Evolutionary conservation across 1,140 invertebrate species (phyloP), one percentile per base, ranked within the genome.

Genomic region (Cotesia typhae): DNA sequence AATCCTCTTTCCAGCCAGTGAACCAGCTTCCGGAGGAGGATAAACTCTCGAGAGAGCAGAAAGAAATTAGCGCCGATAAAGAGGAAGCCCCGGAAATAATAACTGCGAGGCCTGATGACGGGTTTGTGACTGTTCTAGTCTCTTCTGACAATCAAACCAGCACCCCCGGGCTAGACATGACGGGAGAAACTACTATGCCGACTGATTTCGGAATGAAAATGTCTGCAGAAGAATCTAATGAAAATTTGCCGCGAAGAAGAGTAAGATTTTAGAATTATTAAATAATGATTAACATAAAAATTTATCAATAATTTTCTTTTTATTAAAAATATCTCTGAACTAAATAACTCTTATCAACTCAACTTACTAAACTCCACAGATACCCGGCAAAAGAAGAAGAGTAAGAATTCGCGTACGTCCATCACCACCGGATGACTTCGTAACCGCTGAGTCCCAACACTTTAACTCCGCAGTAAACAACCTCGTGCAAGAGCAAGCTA

Each of bases 1-100:
- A 81, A 36, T 87, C 86, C 71, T 88, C 89, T 4, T 90, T 90
- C 74, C 89, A 89, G 76, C 88, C 89, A 5, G 84, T 87, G 3
- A 89, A 89, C 78, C 82, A 87, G 51, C 72, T 82, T 35, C 79
- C 85, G 63, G 83, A 85, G n/a, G 78, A 78, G 0, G 38, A 73
- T 6, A 74, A 78, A 4, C 76, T 74, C 2, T 20, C 36, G 14
- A 41, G 36, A 6, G 47, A 67, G 6, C 66, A 20, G 4, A 70
- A 72, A n/a, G 53, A 63, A 64, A 60, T 70, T 65, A 41, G 35
- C 35, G 37, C n/a, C 28, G 69, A 67, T 2, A 73, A 51, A 35
- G 72, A 73, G 17, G 61, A 76, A 6, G 41, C 65, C 4, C 75
- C 79, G 0, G 85, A 86, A 67, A 85, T 84, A 41, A 85, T 84